Conservation (phyloP, 2,797 vertebrate genomes). For the Loriculus beryllinus region DNA sequence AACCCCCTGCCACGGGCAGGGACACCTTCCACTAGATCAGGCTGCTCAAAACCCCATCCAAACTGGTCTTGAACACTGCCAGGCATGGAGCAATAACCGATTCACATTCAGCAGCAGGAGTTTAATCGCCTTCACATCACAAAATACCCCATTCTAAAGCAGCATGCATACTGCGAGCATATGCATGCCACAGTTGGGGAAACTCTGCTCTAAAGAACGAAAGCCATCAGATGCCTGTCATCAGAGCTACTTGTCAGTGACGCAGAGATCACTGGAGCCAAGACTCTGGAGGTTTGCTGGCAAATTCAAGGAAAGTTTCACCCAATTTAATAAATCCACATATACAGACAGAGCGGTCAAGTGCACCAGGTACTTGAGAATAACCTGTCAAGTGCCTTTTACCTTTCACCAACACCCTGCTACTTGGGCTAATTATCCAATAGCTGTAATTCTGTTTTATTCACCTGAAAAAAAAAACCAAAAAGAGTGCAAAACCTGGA, state of each 20-base stretch:
- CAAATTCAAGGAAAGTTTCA: not conserved
- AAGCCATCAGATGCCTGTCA: not conserved
- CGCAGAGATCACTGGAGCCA: not conserved
- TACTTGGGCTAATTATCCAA: not conserved
- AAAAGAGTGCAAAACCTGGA: not conserved
- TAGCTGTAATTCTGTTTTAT: not conserved
- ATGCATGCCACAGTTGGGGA: not conserved
- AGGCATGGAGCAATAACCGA: not conserved
- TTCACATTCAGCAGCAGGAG: not conserved
- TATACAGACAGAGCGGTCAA: not conserved
- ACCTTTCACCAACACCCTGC: not conserved
- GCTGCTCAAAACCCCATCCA: not conserved
- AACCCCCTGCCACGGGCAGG: not conserved
- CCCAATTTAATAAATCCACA: not conserved
- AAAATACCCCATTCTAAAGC: not conserved
- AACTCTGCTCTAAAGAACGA: not conserved
- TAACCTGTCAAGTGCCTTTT: not conserved
- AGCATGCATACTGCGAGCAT: accelerated
- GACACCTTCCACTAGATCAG: not conserved
- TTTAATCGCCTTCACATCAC: accelerated
- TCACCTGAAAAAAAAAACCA: not conserved
- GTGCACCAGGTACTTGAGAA: not conserved
- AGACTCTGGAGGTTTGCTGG: not conserved
- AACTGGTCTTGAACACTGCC: not conserved
- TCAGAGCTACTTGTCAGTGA: not conserved